These are phyloP conservation scores for Myopa tessellatipennis DNA, from an alignment of 2,888 invertebrate genomes.

Conservation along the genomic window DNA sequence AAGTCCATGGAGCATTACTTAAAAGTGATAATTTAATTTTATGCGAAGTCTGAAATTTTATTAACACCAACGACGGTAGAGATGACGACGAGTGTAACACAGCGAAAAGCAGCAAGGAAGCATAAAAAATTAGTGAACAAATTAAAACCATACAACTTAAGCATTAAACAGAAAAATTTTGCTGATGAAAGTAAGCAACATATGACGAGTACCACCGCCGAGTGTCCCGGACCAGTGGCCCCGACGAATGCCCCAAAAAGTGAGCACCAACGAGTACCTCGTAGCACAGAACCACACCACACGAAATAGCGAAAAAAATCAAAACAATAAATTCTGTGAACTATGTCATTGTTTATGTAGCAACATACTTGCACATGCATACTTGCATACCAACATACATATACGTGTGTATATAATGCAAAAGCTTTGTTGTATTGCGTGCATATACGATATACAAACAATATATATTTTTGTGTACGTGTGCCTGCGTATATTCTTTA, in stretches of 20 bases:
- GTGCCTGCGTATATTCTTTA: neutral
- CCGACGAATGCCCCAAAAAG: too few species aligned
- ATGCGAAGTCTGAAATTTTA: slow-evolving; percentile 14
- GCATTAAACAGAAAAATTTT: slow-evolving; percentile 3
- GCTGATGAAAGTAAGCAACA: neutral
- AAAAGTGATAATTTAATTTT: slow-evolving; percentile 30
- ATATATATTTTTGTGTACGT: neutral
- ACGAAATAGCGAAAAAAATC: neutral
- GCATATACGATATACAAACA: neutral
- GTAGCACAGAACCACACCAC: neutral
- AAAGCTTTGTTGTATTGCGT: neutral
- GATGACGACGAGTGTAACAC: neutral
- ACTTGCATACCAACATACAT: neutral
- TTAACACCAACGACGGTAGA: neutral
- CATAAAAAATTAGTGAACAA: neutral
- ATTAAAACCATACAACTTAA: neutral
- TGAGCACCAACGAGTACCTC: neutral
- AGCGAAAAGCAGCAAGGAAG: neutral
- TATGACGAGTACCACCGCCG: neutral
- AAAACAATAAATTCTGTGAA: too few species aligned
- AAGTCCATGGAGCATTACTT: neutral
- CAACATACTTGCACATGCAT: neutral
- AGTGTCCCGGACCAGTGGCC: neutral
- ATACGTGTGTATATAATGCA: too few species aligned
- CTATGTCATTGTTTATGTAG: too few species aligned